Base-by-base conservation (phyloP, 2,113 vertebrate species). In the Mesitornis unicolor region DNA sequence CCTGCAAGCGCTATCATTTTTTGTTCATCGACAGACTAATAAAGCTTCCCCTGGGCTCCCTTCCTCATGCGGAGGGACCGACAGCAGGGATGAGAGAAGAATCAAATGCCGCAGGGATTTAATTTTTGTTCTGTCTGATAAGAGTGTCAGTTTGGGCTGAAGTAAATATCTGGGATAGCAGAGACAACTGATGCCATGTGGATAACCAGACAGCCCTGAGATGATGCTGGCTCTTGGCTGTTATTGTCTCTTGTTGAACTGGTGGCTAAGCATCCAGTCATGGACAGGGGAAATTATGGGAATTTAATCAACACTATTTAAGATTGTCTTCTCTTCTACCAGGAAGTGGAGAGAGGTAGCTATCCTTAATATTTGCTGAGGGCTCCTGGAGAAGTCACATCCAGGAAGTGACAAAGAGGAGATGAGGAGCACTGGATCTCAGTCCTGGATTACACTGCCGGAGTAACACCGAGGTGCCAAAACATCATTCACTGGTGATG, bases 21-120 rank as follows among this genome's bases (percentile, higher is more conserved):
- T 51, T 91, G 78, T 95, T 96, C 90, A 90, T 90, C 1, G 60
- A 80, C 95, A 94, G 85, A 60, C 80, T 95, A 86, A 95, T 92
- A 90, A 84, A 80, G n/a, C 61, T 92, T 91, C 76, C 96, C 83
- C 36, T 87, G 73, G 83, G 95, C 92, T 96, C 80, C 68, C 47
- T 88, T 83, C 80, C 83, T 88, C 6, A 1, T 31, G 50, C 21
- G 73, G 77, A 90, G 68, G 73, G 76, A 81, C 48, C 0, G 1
- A 71, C 11, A 3, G 85, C 85, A 70, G 53, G 87, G 71, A 87
- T 89, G 92, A 96, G 85, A 90, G 47, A n/a, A 85, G 77, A 81
- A 83, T 81, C 48, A 47, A 69, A 80, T 84, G 80, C 85, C 24
- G 5, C 48, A 75, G 93, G 88, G 95, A 88, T 94, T 90, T 78